Base-by-base conservation (phyloP, 35 echinoderm and acorn worm species). In the Stichopus chloronotus region DNA sequence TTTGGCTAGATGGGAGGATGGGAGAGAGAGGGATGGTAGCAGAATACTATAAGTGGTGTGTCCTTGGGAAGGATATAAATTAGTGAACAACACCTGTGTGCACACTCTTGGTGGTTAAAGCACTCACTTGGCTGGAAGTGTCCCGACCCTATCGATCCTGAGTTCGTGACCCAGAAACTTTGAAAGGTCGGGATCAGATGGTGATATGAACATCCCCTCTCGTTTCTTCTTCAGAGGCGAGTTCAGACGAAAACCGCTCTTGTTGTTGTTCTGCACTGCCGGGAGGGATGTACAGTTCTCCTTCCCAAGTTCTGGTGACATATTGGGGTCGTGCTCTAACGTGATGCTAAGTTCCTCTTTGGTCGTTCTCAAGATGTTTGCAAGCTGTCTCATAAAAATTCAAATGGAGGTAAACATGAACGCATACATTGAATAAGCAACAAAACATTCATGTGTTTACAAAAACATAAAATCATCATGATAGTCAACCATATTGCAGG, bases 281-380 rank as follows among this genome's bases (percentile, higher is more conserved):
- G 87, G 77, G 65, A 25, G 55, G 56, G 63, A 86, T 16, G 2
- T 12, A 17, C 30, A 91, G 88, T 72, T 54, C 22, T 91, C 88
- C 24, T 58, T 81, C 7, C 71, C 78, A 16, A 90, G 72, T 59
- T 76, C 58, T 20, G 92, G 68, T 9, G 83, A 79, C 22, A 77
- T 57, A 8, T 77, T 20, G 9, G 97, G 97, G 63, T 95, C 95
- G 59, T 96, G 97, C 59, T 98, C 97, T 10, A 98, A 78, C 21
- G 97, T 98, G 78, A 98, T 76, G 52, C 91, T 68, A 23, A 98
- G 82, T 63, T 93, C 93, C 12, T 83, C 77, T 25, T 93, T 94
- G 55, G 88, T 93, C 24, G 94, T 93, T 60, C 94, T 94, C 21
- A 98, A 88, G 30, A 98, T 82, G 30, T 74, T 87, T 23, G 95